Conservation (phyloP, 2,888 invertebrate species). For the Stictocephala bisonia region DNA sequence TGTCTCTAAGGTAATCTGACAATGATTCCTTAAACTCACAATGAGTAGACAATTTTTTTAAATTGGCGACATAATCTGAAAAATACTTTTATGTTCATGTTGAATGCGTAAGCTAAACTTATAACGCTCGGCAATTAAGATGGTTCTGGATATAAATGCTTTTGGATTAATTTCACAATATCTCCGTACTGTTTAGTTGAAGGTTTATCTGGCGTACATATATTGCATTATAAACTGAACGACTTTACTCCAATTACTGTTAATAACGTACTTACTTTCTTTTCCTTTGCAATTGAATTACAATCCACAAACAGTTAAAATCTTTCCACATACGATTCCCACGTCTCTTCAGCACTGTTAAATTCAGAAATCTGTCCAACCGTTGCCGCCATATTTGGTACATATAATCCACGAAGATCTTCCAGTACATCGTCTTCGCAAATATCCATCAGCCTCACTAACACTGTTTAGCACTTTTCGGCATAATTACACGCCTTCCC, state of each 20-base stretch:
- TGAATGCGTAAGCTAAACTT: constrained; percentile 21
- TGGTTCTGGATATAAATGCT: constrained; percentile 39
- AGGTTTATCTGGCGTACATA: constrained; percentile 30
- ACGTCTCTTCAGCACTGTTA: background rate
- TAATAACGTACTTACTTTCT: constrained; percentile 36
- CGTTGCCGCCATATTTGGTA: background rate
- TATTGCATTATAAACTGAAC: background rate
- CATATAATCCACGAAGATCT: too few relatives aligned
- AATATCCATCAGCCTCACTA: too few relatives aligned
- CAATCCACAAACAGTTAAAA: constrained; percentile 34
- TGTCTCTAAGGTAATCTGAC: too few relatives aligned
- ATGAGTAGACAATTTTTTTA: constrained; percentile 1
- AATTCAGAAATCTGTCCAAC: constrained; percentile 30
- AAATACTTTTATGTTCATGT: constrained; percentile 7
- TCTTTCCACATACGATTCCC: constrained; percentile 40
- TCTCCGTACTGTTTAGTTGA: background rate
- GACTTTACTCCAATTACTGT: constrained; percentile 30
- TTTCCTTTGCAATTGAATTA: constrained; percentile 5
- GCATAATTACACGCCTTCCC: too few relatives aligned
- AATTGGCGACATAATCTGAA: constrained; percentile 10
- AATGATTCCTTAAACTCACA: constrained; percentile 44
- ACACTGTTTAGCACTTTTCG: too few relatives aligned
- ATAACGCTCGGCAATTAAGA: constrained; percentile 23
- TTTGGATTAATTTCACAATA: constrained; percentile 9
- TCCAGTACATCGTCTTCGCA: too few relatives aligned